Evolutionary conservation across 2,888 invertebrate species (phyloP).

Genomic region (Fissipunctia ypsillon): DNA sequence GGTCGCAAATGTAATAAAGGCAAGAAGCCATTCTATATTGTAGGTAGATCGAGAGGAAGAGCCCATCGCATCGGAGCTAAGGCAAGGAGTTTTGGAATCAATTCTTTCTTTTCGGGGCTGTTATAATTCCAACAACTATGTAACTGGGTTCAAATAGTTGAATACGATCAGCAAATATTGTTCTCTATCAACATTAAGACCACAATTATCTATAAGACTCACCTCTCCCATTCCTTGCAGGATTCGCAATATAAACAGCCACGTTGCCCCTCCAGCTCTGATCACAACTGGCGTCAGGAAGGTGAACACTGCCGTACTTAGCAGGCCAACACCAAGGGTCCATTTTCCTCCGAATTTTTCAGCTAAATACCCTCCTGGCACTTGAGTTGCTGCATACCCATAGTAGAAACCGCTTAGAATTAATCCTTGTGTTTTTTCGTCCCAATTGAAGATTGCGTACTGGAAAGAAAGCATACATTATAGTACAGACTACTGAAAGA

Average conservation of each 20-base stretch:
- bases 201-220: slow-evolving; percentile 27
- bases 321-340: slow-evolving; percentile 94
- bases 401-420: slow-evolving; percentile 96
- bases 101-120: background rate
- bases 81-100: background rate
- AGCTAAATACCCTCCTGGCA: slow-evolving; percentile 95
- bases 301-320: slow-evolving; percentile 95
- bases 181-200: too few species aligned
- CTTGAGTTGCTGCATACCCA: slow-evolving; percentile 95
- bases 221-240: slow-evolving; percentile 95
- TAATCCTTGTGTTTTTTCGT: slow-evolving; percentile 92
- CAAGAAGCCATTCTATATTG: background rate
- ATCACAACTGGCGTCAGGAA: slow-evolving; percentile 94
- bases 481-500: background rate
- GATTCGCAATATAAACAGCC: slow-evolving; percentile 91
- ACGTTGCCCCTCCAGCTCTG: slow-evolving; percentile 86
- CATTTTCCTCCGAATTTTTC: slow-evolving; percentile 96
- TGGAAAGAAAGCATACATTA: slow-evolving; percentile 66
- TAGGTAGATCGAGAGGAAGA: background rate
- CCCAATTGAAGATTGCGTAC: slow-evolving; percentile 92
- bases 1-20: too few species aligned
- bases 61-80: background rate
- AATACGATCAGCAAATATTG: background rate
- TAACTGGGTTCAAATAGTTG: background rate
- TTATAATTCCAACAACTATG: background rate